phyloP scores from a whole-genome alignment of 30 jellyfish, hydroid and myxozoan species.

The Cassiopea andromeda region DNA sequence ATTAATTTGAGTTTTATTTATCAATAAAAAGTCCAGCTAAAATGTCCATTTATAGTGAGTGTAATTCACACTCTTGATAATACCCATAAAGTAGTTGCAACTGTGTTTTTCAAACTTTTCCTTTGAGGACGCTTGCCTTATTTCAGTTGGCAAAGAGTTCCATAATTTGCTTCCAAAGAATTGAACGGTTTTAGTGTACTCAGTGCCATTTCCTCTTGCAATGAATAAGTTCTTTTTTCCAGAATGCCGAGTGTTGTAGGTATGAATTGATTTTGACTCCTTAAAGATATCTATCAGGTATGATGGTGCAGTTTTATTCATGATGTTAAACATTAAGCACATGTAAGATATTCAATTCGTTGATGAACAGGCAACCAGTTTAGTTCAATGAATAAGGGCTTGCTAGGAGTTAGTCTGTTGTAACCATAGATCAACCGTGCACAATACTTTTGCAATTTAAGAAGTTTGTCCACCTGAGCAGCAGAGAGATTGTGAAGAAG shows the following conservation, averaged over 20 bases:
- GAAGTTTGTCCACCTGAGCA: conserved; percentile 25
- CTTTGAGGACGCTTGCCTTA: no score
- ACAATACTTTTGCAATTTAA: background rate
- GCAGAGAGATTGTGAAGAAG: conserved; percentile 47
- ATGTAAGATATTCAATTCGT: conserved; percentile 38
- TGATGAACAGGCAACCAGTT: no score
- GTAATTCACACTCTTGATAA: no score
- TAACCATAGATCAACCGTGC: conserved; percentile 28
- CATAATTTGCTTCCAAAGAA: conserved; percentile 11
- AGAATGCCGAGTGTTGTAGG: no score
- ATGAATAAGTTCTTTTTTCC: conserved; percentile 6
- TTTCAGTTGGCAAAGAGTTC: conserved; percentile 26
- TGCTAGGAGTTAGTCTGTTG: conserved; percentile 33
- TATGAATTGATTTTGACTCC: no score
- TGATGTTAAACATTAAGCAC: conserved; percentile 60
- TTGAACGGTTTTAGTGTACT: conserved; percentile 5
- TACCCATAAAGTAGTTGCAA: no score
- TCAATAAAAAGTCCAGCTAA: no score
- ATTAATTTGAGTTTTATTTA: no score
- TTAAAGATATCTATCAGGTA: conserved; percentile 27
- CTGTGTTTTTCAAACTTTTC: no score
- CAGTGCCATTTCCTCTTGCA: conserved; percentile 3
- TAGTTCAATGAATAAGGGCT: conserved; percentile 42
- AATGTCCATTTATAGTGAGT: no score
- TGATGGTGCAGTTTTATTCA: conserved; percentile 64